phyloP scores from a whole-genome alignment of 2,797 vertebrate species.

The Sandelia bainsii region DNA sequence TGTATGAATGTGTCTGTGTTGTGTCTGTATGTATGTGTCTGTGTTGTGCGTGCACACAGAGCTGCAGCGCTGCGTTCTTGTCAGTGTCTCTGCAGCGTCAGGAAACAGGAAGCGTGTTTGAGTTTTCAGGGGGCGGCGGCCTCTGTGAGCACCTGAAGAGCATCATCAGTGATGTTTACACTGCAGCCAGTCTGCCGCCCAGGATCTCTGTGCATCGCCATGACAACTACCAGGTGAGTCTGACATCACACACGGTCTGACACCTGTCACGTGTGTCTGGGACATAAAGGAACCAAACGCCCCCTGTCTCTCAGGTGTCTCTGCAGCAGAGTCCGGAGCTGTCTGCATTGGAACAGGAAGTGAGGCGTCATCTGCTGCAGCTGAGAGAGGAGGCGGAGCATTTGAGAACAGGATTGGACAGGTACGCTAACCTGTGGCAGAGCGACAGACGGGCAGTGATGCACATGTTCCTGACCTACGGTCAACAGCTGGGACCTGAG shows the following conservation, averaged over 20 bases:
- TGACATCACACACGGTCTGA: not conserved
- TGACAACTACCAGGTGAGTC: slow-evolving; percentile 66
- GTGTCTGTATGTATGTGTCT: not conserved
- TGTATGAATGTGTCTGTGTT: not conserved
- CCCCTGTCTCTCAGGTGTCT: slow-evolving; percentile 21
- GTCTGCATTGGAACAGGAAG: slow-evolving; percentile 55
- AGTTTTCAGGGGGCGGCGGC: slow-evolving; percentile 26
- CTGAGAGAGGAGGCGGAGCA: slow-evolving; percentile 61
- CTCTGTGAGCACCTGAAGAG: slow-evolving; percentile 82
- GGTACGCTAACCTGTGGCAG: slow-evolving; percentile 82
- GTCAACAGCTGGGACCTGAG: slow-evolving; percentile 73
- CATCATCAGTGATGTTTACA: slow-evolving; percentile 80
- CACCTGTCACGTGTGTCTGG: slow-evolving; percentile 5
- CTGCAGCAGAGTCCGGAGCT: slow-evolving; percentile 54
- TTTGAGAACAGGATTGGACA: slow-evolving; percentile 75
- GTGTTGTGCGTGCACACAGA: slow-evolving; percentile 1
- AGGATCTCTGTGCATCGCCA: slow-evolving; percentile 58
- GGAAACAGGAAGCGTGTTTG: slow-evolving; percentile 41
- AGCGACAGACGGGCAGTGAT: slow-evolving; percentile 80
- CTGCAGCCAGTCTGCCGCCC: slow-evolving; percentile 35
- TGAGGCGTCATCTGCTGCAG: slow-evolving; percentile 70
- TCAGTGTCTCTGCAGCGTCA: slow-evolving; percentile 11
- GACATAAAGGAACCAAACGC: not conserved
- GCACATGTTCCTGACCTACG: slow-evolving; percentile 83
- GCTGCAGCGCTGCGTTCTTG: not conserved